These are phyloP conservation scores for Diorhabda sublineata DNA, from an alignment of 1,140 invertebrate genomes.

Conservation along the genomic window DNA sequence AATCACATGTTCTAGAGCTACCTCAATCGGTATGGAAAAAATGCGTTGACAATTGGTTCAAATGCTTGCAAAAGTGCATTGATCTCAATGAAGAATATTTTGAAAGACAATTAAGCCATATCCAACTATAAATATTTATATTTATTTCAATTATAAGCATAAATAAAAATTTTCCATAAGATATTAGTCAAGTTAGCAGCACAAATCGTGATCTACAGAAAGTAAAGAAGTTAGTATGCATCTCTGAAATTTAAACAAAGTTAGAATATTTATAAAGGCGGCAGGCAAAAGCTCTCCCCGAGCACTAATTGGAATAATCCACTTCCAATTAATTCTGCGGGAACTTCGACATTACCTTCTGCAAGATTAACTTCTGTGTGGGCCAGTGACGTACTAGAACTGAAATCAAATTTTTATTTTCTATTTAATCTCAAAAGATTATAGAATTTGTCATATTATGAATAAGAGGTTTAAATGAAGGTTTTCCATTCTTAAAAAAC, in stretches of 20 bases:
- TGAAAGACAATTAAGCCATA: too few species aligned
- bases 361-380: constrained; percentile 31
- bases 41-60: too few species aligned
- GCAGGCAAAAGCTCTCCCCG: constrained; percentile 34
- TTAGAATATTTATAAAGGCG: constrained; percentile 43
- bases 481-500: too few species aligned
- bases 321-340: constrained; percentile 45
- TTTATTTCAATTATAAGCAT: background rate
- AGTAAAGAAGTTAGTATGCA: constrained; percentile 35
- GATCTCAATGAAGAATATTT: too few species aligned
- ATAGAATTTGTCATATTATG: too few species aligned
- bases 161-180: constrained; percentile 10
- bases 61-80: too few species aligned
- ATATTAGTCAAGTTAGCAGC: constrained; percentile 21
- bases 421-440: too few species aligned
- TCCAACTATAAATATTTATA: too few species aligned
- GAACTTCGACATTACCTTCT: constrained; percentile 42
- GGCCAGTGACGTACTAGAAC: constrained; percentile 6
- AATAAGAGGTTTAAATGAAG: too few species aligned
- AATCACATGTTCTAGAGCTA: too few species aligned
- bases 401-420: too few species aligned
- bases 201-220: constrained; percentile 28
- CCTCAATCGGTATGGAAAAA: too few species aligned
- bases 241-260: constrained; percentile 42
- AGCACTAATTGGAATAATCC: constrained; percentile 46